Percentiles rank a stretch among this genome's conserved stretches.
Evolutionary conservation across 2,797 vertebrate genomes (phyloP).

Genomic region (Threskiornis aethiopicus): DNA sequence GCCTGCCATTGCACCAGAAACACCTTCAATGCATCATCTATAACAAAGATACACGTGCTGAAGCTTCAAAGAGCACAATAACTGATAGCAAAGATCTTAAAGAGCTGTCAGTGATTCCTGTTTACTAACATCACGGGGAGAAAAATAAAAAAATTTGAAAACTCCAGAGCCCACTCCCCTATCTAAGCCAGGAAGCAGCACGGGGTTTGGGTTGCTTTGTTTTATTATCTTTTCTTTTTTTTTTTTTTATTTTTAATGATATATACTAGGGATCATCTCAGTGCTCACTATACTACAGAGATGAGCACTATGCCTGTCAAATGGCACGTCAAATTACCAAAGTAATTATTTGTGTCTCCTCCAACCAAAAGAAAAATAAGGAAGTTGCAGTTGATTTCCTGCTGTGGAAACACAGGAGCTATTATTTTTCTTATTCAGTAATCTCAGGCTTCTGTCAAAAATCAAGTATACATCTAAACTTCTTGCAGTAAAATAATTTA

Average conservation of each 20-base stretch:
- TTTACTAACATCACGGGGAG: not conserved
- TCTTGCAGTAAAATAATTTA: not conserved
- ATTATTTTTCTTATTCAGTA: not conserved
- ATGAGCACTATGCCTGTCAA: not conserved
- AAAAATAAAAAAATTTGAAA: not conserved
- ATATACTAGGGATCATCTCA: not conserved
- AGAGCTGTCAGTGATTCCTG: not conserved
- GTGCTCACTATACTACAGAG: not conserved
- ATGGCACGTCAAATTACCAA: not conserved
- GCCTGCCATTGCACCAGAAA: not conserved
- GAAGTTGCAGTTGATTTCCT: not conserved
- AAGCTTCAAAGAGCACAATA: not conserved
- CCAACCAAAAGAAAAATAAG: not conserved
- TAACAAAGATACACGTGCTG: not conserved
- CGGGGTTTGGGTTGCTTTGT: not conserved
- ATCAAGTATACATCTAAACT: not conserved
- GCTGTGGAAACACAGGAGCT: not conserved
- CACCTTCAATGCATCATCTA: not conserved
- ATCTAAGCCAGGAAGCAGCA: not conserved
- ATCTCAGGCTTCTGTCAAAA: constrained; percentile 15
- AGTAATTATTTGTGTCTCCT: not conserved
- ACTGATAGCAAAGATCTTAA: not conserved
- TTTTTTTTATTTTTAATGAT: not conserved
- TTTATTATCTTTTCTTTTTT: too few species aligned
- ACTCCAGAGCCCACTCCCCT: not conserved